Conservation (phyloP, 2,888 invertebrate species). For the Rhamnusium bicolor region DNA sequence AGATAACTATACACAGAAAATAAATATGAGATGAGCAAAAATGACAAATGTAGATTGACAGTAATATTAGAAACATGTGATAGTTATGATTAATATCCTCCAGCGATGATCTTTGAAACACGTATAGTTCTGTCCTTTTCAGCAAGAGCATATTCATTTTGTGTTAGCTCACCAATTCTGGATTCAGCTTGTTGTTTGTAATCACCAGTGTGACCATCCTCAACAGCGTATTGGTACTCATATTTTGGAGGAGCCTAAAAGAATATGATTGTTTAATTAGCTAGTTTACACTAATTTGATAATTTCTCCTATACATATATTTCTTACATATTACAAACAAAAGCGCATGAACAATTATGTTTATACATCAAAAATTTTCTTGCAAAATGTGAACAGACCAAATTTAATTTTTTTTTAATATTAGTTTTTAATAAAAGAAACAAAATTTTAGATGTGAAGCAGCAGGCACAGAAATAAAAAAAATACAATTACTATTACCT, state of each 20-base stretch:
- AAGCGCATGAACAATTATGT: no score
- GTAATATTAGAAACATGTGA: not conserved
- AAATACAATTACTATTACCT: no score
- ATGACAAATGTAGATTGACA: not conserved
- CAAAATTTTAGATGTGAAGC: no score
- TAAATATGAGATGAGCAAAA: conserved; percentile 2
- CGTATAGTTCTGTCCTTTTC: conserved; percentile 64
- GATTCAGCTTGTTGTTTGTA: conserved; percentile 75
- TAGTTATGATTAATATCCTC: conserved; percentile 24
- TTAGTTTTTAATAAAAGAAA: no score
- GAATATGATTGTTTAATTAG: no score
- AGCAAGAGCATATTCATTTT: conserved; percentile 62
- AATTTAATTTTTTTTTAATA: no score
- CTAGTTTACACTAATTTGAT: no score
- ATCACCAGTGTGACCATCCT: conserved; percentile 75
- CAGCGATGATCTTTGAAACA: conserved; percentile 62
- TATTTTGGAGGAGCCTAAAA: conserved; percentile 69
- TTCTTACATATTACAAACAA: no score
- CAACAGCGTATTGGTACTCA: conserved; percentile 74
- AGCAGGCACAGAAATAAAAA: no score
- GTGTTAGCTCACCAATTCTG: conserved; percentile 74
- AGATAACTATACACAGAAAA: not conserved
- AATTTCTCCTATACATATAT: no score
- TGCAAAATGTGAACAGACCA: no score
- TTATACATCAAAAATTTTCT: no score